A percentile compares a stretch with the other conserved stretches of the same genome.
phyloP scores from a whole-genome alignment of 2,888 invertebrate genomes.

The Tetranychus piercei region DNA sequence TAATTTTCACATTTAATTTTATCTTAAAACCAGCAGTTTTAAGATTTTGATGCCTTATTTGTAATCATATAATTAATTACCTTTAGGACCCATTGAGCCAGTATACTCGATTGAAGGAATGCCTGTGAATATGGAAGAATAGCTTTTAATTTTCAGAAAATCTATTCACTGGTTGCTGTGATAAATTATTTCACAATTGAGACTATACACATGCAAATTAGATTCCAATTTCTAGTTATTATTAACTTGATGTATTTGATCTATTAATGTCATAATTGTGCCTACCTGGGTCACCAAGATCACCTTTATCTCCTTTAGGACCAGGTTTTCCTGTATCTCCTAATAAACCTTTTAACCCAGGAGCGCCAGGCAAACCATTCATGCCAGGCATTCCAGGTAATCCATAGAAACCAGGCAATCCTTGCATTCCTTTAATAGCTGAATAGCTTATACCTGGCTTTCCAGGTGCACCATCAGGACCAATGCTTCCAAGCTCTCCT shows the following conservation, averaged over 20 bases:
- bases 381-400: slow-evolving; percentile 58
- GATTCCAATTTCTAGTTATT: too few relatives aligned
- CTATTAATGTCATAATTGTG: too few relatives aligned
- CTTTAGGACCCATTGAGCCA: neutral
- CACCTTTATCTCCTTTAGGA: slow-evolving; percentile 62
- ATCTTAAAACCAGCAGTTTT: too few relatives aligned
- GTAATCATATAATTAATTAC: too few relatives aligned
- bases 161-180: too few relatives aligned
- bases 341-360: slow-evolving; percentile 69
- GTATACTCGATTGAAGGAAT: neutral
- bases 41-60: too few relatives aligned
- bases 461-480: neutral
- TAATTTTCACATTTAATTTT: too few relatives aligned
- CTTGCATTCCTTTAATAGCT: neutral
- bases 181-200: too few relatives aligned
- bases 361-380: slow-evolving; percentile 70
- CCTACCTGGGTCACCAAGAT: slow-evolving; percentile 48
- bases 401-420: slow-evolving; percentile 39
- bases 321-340: slow-evolving; percentile 64
- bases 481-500: neutral
- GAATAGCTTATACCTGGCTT: neutral
- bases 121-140: neutral
- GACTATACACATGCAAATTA: too few relatives aligned
- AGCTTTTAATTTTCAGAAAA: too few relatives aligned
- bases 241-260: too few relatives aligned